Conservation (phyloP, 2,888 invertebrate species). For the Synergus itoensis region DNA sequence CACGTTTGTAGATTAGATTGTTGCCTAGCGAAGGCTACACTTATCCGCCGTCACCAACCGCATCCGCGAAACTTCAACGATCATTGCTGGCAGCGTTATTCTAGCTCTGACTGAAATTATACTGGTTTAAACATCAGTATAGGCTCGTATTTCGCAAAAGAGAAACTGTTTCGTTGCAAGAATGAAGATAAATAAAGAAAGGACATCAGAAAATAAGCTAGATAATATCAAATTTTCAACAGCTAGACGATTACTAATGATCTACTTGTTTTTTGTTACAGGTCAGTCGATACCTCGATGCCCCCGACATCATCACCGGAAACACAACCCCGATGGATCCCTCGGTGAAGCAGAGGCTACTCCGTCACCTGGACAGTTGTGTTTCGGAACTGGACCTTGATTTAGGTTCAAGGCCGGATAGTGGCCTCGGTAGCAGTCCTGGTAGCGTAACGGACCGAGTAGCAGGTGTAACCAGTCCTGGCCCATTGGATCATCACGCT, state of each 20-base stretch:
- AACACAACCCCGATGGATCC: conserved; percentile 80
- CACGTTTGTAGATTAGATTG: neutral
- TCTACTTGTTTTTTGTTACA: conserved; percentile 57
- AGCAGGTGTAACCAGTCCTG: conserved; percentile 70
- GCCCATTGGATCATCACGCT: conserved; percentile 69
- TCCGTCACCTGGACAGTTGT: conserved; percentile 82
- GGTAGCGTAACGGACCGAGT: conserved; percentile 75
- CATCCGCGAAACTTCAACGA: conserved; percentile 4
- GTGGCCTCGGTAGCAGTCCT: conserved; percentile 75
- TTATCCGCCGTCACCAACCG: conserved; percentile 12
- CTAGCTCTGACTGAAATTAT: conserved; percentile 1
- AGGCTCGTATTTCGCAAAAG: neutral
- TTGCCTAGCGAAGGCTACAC: neutral
- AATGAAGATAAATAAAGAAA: neutral
- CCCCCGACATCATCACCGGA: conserved; percentile 81
- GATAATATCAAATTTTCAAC: neutral
- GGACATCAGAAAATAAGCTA: neutral
- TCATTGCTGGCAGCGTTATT: conserved; percentile 1
- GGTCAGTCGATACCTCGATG: conserved; percentile 81
- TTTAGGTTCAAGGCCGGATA: conserved; percentile 78
- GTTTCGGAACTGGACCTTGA: conserved; percentile 82
- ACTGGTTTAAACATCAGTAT: neutral
- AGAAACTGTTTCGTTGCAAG: neutral
- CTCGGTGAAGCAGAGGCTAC: conserved; percentile 81
- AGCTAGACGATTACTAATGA: neutral